Evolutionary conservation across 2,797 vertebrate species (phyloP), one percentile per base, ranked within the genome.

Genomic region (Acanthopagrus latus): DNA sequence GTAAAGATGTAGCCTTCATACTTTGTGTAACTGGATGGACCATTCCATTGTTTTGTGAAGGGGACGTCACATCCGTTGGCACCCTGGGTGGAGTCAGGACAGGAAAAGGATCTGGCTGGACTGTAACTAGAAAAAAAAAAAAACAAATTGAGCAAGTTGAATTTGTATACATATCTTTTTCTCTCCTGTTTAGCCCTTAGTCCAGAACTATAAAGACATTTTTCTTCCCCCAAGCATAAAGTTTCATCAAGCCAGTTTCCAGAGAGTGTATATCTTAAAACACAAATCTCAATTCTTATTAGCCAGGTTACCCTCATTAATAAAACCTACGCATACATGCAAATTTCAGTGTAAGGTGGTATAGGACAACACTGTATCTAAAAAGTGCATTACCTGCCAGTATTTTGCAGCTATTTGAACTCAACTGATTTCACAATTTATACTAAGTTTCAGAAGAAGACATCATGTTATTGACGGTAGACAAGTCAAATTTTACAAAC

Each of bases 81-180:
- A 62, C 44, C 5, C 33, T 21, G 18, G 67, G 82, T 7, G 60
- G 74, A 54, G 44, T 72, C 83, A 93, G 82, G 60, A 93, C 51
- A 64, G 92, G 93, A 78, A 87, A 92, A n/a, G 64, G 81, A 81
- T 85, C 29, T 2, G 43, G 56, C 43, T 58, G 76, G 44, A 59
- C 3, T 41, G 41, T 79, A 38, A 88, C 79, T 78, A 10, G 5
- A 58, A 78, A 47, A 38, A 38, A 56, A 63, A 44, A 59, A 27
- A 0, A 21, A 60, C 50, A 6, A 46, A 41, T 57, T 18, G 51
- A 17, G 8, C 3, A 1, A 11, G 27, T 64, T 8, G 43, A 11
- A 54, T 33, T 21, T 21, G 43, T 3, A 69, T 21, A 25, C 11
- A 25, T 23, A 7, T 23, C 3, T 17, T 41, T 41, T 21, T 46